Evolutionary conservation across 2,888 invertebrate genomes (phyloP), one percentile per base, ranked within the genome.

Genomic region (Endotricha flammealis): DNA sequence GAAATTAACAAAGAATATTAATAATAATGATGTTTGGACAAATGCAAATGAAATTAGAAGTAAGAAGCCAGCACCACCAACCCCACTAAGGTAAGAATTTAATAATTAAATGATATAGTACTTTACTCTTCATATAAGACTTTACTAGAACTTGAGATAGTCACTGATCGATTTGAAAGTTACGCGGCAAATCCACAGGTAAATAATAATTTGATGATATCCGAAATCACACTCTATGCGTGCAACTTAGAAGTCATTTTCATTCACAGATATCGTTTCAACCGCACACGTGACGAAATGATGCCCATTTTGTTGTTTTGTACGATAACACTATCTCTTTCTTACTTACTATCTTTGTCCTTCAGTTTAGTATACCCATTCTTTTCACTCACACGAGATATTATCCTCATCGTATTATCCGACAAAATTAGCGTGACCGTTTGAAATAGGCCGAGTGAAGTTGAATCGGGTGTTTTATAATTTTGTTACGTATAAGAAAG

Each of bases 11-110:
- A 82, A 82, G 49, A 78, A 73, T 57, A 72, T 85, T n/a, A 86
- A 86, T 42, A 86, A 85, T 50, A 85, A 85, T 50, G 73, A 75
- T 46, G 71, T 80, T 37, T 85, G 83, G 83, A 67, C 77, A 2
- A 72, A 70, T 43, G 69, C 72, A 12, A 74, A 71, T 53, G 70
- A 74, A 35, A 53, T 53, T 27, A 74, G 57, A 46, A 56, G 50
- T 37, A 57, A 63, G 24, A 68, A 60, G 27, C 74, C 65, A 55
- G 53, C 64, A 23, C 55, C 70, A 9, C 50, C 62, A 20, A 39
- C 64, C 20, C 59, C 61, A 14, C 38, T 68, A 47, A 71, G 73
- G 83, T 82, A 64, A 73, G 79, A 49, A 12, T 30, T 41, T 28
- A 16, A 32, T 27, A 34, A 12, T 25, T 30, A 39, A 38, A 29